Conservation (phyloP, 2,888 invertebrate species). For the Ectemnius continuus region DNA sequence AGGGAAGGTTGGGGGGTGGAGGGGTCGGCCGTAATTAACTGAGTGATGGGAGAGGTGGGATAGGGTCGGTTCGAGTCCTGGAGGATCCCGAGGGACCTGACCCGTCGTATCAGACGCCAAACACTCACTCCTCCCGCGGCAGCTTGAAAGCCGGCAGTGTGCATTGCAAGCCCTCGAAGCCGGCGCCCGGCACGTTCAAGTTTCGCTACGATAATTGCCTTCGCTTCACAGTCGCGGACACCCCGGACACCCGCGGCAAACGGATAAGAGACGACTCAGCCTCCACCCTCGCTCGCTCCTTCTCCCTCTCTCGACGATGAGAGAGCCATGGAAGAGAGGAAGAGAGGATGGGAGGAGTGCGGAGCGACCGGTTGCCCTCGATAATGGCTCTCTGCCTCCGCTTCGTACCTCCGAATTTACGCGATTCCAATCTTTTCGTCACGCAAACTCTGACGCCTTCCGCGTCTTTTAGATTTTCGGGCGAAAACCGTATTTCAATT, state of each 20-base stretch:
- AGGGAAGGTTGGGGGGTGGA: constrained; percentile 45
- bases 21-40: constrained; percentile 74
- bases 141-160: constrained; percentile 43
- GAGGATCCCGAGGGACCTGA: constrained; percentile 75
- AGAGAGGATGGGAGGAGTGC: constrained; percentile 16
- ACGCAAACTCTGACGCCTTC: constrained; percentile 45
- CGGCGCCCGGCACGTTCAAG: constrained; percentile 67
- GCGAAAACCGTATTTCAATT: constrained; percentile 3
- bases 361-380: constrained; percentile 41
- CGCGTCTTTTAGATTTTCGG: constrained; percentile 11
- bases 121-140: constrained; percentile 71
- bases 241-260: constrained; percentile 64
- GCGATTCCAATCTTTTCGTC: constrained; percentile 50
- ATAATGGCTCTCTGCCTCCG: constrained; percentile 52
- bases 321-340: too few relatives aligned
- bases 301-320: neutral
- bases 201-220: constrained; percentile 77
- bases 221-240: constrained; percentile 73
- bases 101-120: constrained; percentile 76
- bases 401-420: constrained; percentile 45
- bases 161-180: constrained; percentile 55
- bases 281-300: constrained; percentile 7
- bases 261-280: constrained; percentile 55
- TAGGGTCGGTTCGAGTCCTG: constrained; percentile 73
- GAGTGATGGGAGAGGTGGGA: constrained; percentile 67